Base-by-base conservation (phyloP, 2,888 invertebrate species). In the Nasonia oneida region DNA sequence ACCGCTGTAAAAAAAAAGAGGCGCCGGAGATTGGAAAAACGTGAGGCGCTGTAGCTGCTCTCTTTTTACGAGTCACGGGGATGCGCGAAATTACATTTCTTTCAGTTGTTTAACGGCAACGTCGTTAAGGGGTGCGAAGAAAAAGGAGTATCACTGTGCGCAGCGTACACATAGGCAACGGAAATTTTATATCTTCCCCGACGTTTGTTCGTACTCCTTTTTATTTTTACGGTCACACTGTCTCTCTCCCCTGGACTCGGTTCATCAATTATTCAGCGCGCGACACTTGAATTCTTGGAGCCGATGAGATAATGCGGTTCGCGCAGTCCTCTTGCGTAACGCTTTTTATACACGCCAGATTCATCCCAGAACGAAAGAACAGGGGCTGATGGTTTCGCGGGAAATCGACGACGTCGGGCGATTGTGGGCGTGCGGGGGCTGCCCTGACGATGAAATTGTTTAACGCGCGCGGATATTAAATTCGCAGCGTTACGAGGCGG, bases 51-150 rank as follows among this genome's bases (percentile, higher is more conserved):
- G 33, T 67, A 5, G 64, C 29, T 23, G n/a, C 33, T 14, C 42
- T 10, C 12, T 83, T 83, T 80, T 80, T 83, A 83, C 75, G 79
- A 75, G 76, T 77, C 37, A 37, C 64, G 82, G 14, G 39, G 73
- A 80, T 47, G 74, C 79, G 83, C 76, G 70, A 86, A 86, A 83
- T 83, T 83, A 77, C 81, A 79, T 86, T 86, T 86, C 81, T 86
- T 83, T 82, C 47, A 74, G 76, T 79, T 81, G 77, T 83, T 85
- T 82, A 81, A 79, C 81, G 74, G 23, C 73, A n/a, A 18, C 73
- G 64, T 75, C 57, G 50, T 77, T 64, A 76, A 61, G 29, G 37
- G 50, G 47, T 18, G 77, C 71, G 67, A 75, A 42, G 4, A 23
- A 75, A 42, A 61, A 61, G 18, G 78, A 53, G 70, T 33, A 71